Evolutionary conservation across 2,888 invertebrate species (phyloP).

Genomic region (Latheticus oryzae): DNA sequence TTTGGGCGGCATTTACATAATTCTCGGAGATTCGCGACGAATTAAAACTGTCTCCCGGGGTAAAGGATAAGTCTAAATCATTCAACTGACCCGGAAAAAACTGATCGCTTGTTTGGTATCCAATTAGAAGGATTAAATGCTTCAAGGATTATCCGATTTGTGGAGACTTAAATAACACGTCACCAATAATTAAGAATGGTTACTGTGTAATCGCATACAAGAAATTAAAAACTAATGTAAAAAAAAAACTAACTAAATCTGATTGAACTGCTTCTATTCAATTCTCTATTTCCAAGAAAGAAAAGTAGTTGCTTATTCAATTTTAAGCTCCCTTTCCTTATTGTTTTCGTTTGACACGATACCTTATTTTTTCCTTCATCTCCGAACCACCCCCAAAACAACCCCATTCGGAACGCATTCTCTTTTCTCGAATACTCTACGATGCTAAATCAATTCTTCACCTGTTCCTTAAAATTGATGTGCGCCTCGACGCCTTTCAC

Average conservation of each 20-base stretch:
- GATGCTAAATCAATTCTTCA: conserved; percentile 56
- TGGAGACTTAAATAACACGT: conserved; percentile 9
- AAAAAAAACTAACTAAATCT: too few species aligned
- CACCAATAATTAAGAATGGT: conserved; percentile 11
- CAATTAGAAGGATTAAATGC: conserved; percentile 11
- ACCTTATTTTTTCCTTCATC: conserved; percentile 21
- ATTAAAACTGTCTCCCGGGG: conserved; percentile 7
- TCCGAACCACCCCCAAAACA: conserved; percentile 11
- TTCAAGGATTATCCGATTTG: conserved; percentile 6
- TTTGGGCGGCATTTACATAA: conserved; percentile 13
- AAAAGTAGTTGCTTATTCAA: too few species aligned
- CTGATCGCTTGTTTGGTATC: conserved; percentile 13
- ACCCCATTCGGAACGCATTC: conserved; percentile 37
- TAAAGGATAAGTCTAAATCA: conserved; percentile 3
- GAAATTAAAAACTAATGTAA: too few species aligned
- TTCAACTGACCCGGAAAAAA: conserved; percentile 20
- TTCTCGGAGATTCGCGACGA: conserved; percentile 11
- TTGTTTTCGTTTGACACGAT: conserved; percentile 20
- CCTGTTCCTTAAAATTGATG: conserved; percentile 54
- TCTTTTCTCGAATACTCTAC: conserved; percentile 41
- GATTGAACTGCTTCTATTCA: too few species aligned
- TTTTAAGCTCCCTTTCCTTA: background rate
- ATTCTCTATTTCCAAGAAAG: too few species aligned
- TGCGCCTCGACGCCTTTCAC: conserved; percentile 48
- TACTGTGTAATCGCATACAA: conserved; percentile 7